A percentile compares a stretch with the other conserved stretches of the same genome.
Evolutionary conservation across 2,797 vertebrate genomes (phyloP).

Genomic region (Ceyx erithaca): DNA sequence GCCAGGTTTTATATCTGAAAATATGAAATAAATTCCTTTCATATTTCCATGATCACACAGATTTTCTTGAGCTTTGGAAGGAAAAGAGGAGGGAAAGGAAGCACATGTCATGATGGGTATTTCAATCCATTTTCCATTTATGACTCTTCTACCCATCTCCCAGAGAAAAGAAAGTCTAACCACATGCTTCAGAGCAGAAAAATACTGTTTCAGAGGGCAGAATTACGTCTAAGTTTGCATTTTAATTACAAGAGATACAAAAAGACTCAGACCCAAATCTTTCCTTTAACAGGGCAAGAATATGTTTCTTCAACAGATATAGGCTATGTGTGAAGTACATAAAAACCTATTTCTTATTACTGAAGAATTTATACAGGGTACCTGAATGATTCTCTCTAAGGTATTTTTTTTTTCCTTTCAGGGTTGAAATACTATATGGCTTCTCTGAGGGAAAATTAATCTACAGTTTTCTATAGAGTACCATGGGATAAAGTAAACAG

Average conservation of each 20-base stretch:
- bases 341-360: constrained; percentile 57
- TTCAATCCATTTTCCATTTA: neutral
- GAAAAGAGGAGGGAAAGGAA: neutral
- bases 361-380: constrained; percentile 32
- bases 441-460: constrained; percentile 41
- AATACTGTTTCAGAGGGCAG: neutral
- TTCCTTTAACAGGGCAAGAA: neutral
- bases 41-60: neutral
- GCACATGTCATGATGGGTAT: neutral
- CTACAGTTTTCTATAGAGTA: constrained; percentile 6
- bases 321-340: constrained; percentile 12
- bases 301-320: constrained; percentile 9
- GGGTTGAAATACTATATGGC: neutral
- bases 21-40: neutral
- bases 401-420: constrained; percentile 11
- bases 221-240: neutral
- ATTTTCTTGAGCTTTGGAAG: neutral
- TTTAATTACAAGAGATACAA: neutral
- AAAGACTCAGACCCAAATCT: neutral
- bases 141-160: neutral
- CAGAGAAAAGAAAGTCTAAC: neutral
- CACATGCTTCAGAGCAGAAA: neutral
- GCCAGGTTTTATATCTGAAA: neutral
- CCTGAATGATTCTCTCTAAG: constrained; percentile 37
- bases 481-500: constrained; percentile 19